phyloP scores from a whole-genome alignment of 2,113 vertebrate species.

The Mionectes macconnelli region DNA sequence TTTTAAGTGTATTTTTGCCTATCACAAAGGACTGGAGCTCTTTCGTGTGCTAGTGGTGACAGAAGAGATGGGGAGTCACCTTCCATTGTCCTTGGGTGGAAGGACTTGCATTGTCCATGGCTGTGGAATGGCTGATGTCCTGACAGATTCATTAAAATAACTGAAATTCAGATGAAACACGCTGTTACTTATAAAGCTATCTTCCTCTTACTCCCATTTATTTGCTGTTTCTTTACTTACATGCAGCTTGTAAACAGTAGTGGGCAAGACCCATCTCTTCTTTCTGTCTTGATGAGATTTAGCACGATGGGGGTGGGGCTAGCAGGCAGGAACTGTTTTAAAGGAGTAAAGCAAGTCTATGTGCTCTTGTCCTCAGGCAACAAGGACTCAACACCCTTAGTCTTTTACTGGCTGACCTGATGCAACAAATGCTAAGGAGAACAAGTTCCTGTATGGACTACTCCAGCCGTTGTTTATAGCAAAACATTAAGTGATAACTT shows the following conservation, averaged over 20 bases:
- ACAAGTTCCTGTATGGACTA: neutral
- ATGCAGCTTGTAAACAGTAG: neutral
- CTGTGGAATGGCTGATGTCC: neutral
- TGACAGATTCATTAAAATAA: neutral
- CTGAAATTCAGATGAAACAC: neutral
- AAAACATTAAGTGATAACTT: neutral
- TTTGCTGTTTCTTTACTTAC: neutral
- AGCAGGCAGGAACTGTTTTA: neutral
- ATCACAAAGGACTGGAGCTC: neutral
- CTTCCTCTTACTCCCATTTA: neutral
- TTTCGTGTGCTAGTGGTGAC: neutral
- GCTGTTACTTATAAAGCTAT: neutral
- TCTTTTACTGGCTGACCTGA: neutral
- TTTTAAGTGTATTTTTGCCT: neutral
- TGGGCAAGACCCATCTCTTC: neutral
- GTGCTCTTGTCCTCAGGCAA: neutral
- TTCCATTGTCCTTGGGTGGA: neutral
- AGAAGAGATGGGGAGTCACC: neutral
- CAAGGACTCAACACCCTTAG: neutral
- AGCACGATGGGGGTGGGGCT: neutral
- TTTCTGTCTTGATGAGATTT: neutral
- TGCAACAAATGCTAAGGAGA: neutral
- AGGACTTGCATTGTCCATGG: accelerated
- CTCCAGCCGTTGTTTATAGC: slow-evolving; percentile 16
- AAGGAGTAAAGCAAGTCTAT: neutral